Base-by-base conservation (phyloP, 2,888 invertebrate genomes). In the Himalopsyche tibetana region DNA sequence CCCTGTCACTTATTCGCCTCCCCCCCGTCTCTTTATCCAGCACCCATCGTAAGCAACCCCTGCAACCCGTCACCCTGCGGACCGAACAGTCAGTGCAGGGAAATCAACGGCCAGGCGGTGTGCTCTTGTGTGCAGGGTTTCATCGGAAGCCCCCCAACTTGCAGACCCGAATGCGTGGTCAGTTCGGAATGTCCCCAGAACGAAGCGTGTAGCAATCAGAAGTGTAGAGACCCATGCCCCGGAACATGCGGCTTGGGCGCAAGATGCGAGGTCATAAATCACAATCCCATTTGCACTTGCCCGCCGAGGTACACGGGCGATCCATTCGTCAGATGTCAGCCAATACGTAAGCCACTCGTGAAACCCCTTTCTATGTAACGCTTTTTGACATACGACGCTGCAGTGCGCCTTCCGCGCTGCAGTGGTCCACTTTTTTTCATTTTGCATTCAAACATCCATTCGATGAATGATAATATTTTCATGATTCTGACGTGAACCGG, bases 271-370 rank as follows among this genome's bases (percentile, higher is more conserved):
- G 95, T 96, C 36, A 94, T 96, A 5, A 96, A 96, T 90, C 97
- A 97, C 90, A 96, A 95, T 91, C 96, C 97, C 0, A 95, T 96
- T 90, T 97, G 97, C 90, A 95, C 94, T 87, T 97, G 97, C 90
- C 94, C 95, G 9, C 91, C 93, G 56, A 94, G 94, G 83, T 95
- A 94, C 89, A 95, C 94, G 4, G 97, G 97, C 83, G 96, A 97
- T 93, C 96, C 97, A 38, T 96, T 96, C 90, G 92, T 94, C 17
- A 94, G 95, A 91, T 96, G 96, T 89, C 92, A 93, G 85, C 92
- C 93, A 85, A 94, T 93, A 91, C 94, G 96, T 95, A 87, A 87
- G 87, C 82, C 15, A 36, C 51, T 51, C 51, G 15, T 51, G 15
- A 51, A 51, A 19, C 74, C 19, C 28, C 19, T 15, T 36, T 74